Conservation (phyloP, 2,888 invertebrate species). For the Diaprepes abbreviatus region DNA sequence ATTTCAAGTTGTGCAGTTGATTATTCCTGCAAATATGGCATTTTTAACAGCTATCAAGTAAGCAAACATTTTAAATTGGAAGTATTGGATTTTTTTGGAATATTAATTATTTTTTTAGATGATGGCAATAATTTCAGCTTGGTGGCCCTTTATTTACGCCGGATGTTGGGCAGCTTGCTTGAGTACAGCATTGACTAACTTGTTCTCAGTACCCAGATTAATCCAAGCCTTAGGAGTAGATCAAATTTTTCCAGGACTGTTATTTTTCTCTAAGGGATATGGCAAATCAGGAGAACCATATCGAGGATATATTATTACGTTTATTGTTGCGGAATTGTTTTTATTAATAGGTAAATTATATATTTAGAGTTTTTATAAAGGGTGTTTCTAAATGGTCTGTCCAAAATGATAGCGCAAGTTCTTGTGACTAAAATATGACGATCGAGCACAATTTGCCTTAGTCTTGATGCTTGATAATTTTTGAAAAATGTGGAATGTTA, state of each 20-base stretch:
- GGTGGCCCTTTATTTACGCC: conserved; percentile 93
- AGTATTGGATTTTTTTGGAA: too few species aligned
- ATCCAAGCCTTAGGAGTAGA: conserved; percentile 94
- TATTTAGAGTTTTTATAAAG: too few species aligned
- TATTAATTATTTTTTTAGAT: conserved; percentile 69
- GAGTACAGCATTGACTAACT: conserved; percentile 94
- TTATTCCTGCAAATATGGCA: conserved; percentile 80
- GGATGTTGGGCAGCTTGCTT: conserved; percentile 98
- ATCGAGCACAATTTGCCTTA: too few species aligned
- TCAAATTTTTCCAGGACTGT: conserved; percentile 93
- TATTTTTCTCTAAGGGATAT: conserved; percentile 92
- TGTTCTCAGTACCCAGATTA: conserved; percentile 91
- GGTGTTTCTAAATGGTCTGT: too few species aligned
- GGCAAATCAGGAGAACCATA: conserved; percentile 88
- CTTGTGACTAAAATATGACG: too few species aligned
- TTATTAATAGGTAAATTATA: conserved; percentile 83
- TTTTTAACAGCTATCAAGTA: conserved; percentile 90
- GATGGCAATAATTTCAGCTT: conserved; percentile 88
- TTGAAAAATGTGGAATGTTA: too few species aligned
- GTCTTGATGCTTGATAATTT: too few species aligned
- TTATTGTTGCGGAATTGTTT: conserved; percentile 87
- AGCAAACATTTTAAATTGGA: neutral
- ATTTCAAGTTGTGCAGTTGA: conserved; percentile 68
- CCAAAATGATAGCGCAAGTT: too few species aligned
- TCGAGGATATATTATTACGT: conserved; percentile 92